Evolutionary conservation across 2,113 vertebrate genomes (phyloP), one percentile per base, ranked within the genome.

Genomic region (Anguilla japonica): DNA sequence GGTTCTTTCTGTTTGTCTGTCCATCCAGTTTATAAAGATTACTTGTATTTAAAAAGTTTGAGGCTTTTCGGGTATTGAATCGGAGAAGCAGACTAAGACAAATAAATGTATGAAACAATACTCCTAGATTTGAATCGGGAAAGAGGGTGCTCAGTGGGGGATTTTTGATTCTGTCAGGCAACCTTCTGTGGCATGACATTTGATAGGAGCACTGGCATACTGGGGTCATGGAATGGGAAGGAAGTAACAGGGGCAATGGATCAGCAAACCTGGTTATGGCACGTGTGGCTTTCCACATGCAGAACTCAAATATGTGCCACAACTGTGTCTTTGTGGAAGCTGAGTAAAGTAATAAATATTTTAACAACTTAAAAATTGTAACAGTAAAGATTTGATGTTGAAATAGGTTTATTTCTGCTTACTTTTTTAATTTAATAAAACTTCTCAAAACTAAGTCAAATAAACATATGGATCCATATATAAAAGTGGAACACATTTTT

Each of bases 41-140:
- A 34, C 34, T 81, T 89, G 87, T 86, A 78, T 88, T 87, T 91
- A 88, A 41, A 84, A 81, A 13, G 7, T 83, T 79, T 87, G 50
- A 16, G 81, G 84, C 81, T 92, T 89, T 82, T 56, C 39, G 56
- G 79, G 78, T 63, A 82, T 79, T 75, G 85, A 79, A 84, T 87
- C 34, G 13, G 83, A 75, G 39, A 83, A 34, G 41, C 41, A 41
- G 83, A 71, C 26, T 34, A 34, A 34, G 83, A 34, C 6, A 18
- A 43, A 43, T 84, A 43, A 84, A 71, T 40, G 34, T 16, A 39
- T n/a, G 43, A 41, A 84, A 43, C 22, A 75, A 4, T n/a, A 71
- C 57, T n/a, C 22, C 39, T 15, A 7, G 67, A 14, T 14, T 14
- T 60, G 57, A 60, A 60, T 2, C 14, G 67, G 83, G 41, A 18